Conservation (phyloP, 2,888 invertebrate species). For the Laspeyria flexula region DNA sequence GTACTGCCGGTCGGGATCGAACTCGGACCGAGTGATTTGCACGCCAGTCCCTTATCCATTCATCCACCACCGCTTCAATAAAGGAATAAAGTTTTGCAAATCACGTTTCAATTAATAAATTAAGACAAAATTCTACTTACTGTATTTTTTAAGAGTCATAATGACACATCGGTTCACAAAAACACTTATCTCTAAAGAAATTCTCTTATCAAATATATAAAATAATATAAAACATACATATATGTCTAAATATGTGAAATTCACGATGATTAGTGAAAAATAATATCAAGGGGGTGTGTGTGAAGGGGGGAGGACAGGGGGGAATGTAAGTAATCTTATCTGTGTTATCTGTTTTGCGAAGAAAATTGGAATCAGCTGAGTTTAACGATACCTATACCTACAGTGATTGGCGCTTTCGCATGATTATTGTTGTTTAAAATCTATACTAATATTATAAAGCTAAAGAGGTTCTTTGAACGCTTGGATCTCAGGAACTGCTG, state of each 20-base stretch:
- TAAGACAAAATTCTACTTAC: neutral
- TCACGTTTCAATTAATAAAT: too few species aligned
- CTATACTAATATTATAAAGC: too few species aligned
- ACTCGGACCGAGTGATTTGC: too few species aligned
- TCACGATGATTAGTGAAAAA: conserved; percentile 24
- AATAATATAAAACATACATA: neutral
- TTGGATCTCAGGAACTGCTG: too few species aligned
- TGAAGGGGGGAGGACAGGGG: neutral
- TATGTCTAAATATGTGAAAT: neutral
- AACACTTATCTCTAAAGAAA: neutral
- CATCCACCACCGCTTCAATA: too few species aligned
- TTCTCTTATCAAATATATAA: conserved; percentile 2
- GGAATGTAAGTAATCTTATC: neutral
- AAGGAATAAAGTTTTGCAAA: too few species aligned
- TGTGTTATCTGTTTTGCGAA: neutral
- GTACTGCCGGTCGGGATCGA: too few species aligned
- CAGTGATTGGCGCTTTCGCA: too few species aligned
- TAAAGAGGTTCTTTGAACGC: too few species aligned
- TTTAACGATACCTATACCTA: too few species aligned
- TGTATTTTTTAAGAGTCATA: neutral
- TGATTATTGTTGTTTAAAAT: neutral
- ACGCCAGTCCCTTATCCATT: too few species aligned
- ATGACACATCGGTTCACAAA: neutral
- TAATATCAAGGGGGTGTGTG: neutral
- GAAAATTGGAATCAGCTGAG: neutral